phyloP scores from a whole-genome alignment of 2,797 vertebrate species.

The Mus minutoides region DNA sequence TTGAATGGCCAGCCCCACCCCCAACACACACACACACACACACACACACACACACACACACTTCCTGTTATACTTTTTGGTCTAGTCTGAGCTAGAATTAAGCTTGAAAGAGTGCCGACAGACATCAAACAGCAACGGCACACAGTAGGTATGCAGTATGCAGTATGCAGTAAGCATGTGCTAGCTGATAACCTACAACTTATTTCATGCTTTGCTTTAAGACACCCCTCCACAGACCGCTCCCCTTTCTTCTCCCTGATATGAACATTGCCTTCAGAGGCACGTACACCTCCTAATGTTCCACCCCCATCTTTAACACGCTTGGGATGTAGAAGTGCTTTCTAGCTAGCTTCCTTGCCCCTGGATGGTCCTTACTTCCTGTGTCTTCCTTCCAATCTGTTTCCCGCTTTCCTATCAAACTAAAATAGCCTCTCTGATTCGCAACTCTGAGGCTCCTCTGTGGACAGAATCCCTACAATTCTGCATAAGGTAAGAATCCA shows the following conservation, averaged over 20 bases:
- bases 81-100: neutral
- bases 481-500: neutral
- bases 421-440: neutral
- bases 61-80: slow-evolving; percentile 61
- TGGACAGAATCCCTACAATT: neutral
- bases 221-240: neutral
- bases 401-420: slow-evolving; percentile 14
- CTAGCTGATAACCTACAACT: neutral
- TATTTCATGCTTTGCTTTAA: neutral
- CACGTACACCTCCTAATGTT: neutral
- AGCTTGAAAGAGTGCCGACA: neutral
- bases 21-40: neutral
- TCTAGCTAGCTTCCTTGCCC: neutral
- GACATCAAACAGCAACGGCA: neutral
- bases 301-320: neutral
- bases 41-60: slow-evolving; percentile 51
- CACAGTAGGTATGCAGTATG: slow-evolving; percentile 45
- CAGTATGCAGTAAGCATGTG: neutral
- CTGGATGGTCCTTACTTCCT: neutral
- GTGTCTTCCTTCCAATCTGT: neutral
- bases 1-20: slow-evolving; percentile 19
- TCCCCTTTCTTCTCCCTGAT: neutral
- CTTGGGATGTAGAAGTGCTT: neutral
- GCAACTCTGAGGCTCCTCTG: neutral
- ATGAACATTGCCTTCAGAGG: neutral